phyloP scores from a whole-genome alignment of 2,797 vertebrate species.

The Cyprinodon diabolis region DNA sequence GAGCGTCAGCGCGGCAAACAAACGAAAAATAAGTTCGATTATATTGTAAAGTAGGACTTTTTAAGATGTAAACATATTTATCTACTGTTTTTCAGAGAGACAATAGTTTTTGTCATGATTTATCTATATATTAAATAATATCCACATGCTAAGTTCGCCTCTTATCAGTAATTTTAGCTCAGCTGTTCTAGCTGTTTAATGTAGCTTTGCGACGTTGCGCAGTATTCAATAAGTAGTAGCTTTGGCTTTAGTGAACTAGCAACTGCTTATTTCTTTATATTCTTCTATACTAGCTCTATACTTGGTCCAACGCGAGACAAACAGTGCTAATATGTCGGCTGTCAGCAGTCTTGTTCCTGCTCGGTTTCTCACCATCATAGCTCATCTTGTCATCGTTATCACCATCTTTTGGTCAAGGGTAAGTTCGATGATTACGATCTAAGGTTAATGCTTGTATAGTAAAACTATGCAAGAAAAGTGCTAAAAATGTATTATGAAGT shows the following conservation, averaged over 20 bases:
- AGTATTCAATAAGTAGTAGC: not conserved
- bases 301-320: not conserved
- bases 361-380: constrained; percentile 86
- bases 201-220: not conserved
- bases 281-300: not conserved
- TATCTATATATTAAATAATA: not conserved
- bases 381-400: constrained; percentile 90
- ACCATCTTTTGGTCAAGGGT: constrained; percentile 93
- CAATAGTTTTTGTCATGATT: not conserved
- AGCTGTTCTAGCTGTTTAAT: constrained; percentile 3
- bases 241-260: accelerated
- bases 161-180: not conserved
- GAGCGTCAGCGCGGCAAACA: too few relatives aligned
- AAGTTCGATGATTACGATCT: constrained; percentile 52
- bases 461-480: not conserved
- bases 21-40: not conserved
- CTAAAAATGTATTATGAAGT: not conserved
- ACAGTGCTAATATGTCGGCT: constrained; percentile 73
- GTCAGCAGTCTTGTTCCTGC: constrained; percentile 85
- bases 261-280: not conserved
- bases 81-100: not conserved
- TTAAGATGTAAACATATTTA: not conserved
- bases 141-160: not conserved
- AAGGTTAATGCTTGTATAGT: not conserved
- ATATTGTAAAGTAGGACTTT: too few relatives aligned